Conservation (phyloP, 2,797 vertebrate species). For the Philypnodon macrostomus region DNA sequence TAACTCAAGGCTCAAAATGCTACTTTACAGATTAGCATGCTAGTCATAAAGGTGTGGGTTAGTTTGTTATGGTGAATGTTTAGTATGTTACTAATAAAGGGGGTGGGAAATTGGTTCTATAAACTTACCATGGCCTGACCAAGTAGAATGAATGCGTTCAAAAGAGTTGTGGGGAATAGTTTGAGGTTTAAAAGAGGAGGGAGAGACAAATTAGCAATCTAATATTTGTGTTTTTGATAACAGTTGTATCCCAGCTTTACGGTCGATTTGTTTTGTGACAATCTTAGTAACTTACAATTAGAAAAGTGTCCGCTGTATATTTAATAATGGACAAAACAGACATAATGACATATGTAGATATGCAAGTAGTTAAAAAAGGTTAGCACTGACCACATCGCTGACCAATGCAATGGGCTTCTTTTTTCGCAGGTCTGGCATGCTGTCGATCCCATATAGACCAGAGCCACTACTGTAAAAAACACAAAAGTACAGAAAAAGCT, state of each 20-base stretch:
- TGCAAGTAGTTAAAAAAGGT: background rate
- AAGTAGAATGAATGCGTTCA: conserved; percentile 87
- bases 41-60: conserved; percentile 7
- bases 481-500: conserved; percentile 7
- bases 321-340: conserved; percentile 40
- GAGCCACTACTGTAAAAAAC: conserved; percentile 80
- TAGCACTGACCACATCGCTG: conserved; percentile 92
- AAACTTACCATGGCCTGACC: conserved; percentile 98
- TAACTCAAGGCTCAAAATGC: conserved; percentile 16
- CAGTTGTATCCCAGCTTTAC: conserved; percentile 37
- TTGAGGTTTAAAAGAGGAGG: conserved; percentile 73
- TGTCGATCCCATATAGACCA: conserved; percentile 96
- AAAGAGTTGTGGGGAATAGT: conserved; percentile 86
- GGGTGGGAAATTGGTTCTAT: conserved; percentile 57
- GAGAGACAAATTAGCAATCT: conserved; percentile 69
- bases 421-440: conserved; percentile 97
- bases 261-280: too few species aligned
- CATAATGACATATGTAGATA: background rate
- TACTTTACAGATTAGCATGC: conserved; percentile 37
- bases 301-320: too few species aligned
- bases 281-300: too few species aligned
- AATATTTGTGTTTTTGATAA: conserved; percentile 52
- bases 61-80: conserved; percentile 41
- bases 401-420: conserved; percentile 94
- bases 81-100: too few species aligned